Conservation (phyloP, 2,113 vertebrate species). For the Anarrhichthys ocellatus region DNA sequence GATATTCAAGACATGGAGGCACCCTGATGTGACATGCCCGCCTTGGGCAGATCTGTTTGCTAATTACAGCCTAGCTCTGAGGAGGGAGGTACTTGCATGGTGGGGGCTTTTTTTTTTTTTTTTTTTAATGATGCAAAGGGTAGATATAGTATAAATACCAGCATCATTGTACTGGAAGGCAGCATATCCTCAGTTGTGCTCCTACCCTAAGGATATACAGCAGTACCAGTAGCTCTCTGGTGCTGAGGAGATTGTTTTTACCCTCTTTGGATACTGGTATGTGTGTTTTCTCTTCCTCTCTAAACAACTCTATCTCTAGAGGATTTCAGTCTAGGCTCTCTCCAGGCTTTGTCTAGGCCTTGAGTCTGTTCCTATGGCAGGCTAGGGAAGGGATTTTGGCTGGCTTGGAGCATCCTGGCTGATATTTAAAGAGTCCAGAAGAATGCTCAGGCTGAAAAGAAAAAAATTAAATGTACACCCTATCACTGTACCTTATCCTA, state of each 20-base stretch:
- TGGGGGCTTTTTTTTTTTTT: constrained; percentile 72
- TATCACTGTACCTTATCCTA: neutral
- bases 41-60: constrained; percentile 88
- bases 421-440: neutral
- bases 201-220: constrained; percentile 84
- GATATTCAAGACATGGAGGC: constrained; percentile 78
- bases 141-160: constrained; percentile 91
- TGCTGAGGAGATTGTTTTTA: constrained; percentile 74
- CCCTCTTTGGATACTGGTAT: constrained; percentile 85
- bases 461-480: neutral
- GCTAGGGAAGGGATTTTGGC: neutral
- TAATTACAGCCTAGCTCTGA: constrained; percentile 91
- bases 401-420: neutral
- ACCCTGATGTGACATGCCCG: constrained; percentile 84
- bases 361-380: neutral
- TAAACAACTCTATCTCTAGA: constrained; percentile 23
- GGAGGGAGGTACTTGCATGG: constrained; percentile 87
- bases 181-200: constrained; percentile 87
- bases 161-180: constrained; percentile 80
- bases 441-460: constrained; percentile 14
- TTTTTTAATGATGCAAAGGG: constrained; percentile 80
- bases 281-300: constrained; percentile 68
- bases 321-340: constrained; percentile 22
- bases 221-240: constrained; percentile 71
- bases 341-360: constrained; percentile 28